phyloP scores from a whole-genome alignment of 2,888 invertebrate species.

The Mylabris sibirica region DNA sequence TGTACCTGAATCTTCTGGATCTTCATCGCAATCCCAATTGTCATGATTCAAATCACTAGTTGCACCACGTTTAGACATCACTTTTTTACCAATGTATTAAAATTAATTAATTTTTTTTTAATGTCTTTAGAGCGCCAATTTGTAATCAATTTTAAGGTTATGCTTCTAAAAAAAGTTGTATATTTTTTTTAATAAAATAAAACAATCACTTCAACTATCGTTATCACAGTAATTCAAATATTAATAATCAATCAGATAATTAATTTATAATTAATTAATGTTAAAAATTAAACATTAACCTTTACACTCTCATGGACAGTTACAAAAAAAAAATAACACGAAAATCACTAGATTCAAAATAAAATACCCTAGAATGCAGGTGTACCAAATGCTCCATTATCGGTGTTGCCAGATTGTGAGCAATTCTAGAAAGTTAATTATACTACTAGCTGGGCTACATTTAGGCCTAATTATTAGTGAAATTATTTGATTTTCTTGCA shows the following conservation, averaged over 20 bases:
- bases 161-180: neutral
- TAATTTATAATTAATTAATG: neutral
- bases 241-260: neutral
- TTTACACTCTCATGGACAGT: neutral
- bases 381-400: too few species aligned
- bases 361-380: neutral
- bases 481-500: too few species aligned
- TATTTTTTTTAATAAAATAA: neutral
- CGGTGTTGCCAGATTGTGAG: too few species aligned
- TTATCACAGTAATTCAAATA: conserved; percentile 1
- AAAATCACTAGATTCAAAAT: neutral
- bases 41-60: conserved; percentile 80
- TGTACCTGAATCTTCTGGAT: conserved; percentile 76
- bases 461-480: too few species aligned
- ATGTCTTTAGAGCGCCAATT: neutral
- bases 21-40: conserved; percentile 85
- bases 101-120: too few species aligned
- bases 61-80: conserved; percentile 81
- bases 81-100: too few species aligned
- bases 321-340: too few species aligned
- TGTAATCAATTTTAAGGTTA: neutral
- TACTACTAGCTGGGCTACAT: too few species aligned
- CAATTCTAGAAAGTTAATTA: too few species aligned
- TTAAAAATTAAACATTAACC: neutral
- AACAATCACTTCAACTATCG: neutral